These are phyloP conservation scores for Aurelia aurita DNA, from an alignment of 30 jellyfish, hydroid and myxozoan species.

Conservation along the genomic window DNA sequence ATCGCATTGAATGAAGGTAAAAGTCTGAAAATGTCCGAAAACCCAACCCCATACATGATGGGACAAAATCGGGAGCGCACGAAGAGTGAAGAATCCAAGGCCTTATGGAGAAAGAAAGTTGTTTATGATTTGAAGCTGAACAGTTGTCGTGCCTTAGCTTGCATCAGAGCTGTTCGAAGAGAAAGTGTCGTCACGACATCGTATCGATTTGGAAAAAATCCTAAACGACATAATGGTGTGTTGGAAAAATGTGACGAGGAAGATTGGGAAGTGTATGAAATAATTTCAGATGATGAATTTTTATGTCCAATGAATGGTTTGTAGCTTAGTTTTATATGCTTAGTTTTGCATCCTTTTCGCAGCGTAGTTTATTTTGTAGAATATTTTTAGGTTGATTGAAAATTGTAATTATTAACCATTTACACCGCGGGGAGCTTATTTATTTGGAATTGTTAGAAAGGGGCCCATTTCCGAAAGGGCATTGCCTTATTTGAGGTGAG, in stretches of 20 bases:
- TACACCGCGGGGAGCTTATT: no score
- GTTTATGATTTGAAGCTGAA: conserved; percentile 67
- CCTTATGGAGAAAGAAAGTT: conserved; percentile 62
- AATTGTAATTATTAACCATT: no score
- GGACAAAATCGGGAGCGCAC: neutral
- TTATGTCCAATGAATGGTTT: neutral
- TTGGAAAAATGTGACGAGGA: conserved; percentile 47
- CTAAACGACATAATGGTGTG: conserved; percentile 36
- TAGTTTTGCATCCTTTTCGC: no score
- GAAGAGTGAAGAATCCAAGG: neutral
- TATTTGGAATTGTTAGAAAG: no score
- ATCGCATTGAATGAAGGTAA: conserved; percentile 39
- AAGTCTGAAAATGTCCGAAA: conserved; percentile 14
- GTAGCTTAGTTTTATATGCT: neutral
- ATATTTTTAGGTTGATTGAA: no score
- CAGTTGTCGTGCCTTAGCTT: conserved; percentile 49
- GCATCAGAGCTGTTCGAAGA: conserved; percentile 50
- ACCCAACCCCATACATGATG: neutral
- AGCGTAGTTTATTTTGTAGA: no score
- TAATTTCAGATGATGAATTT: conserved; percentile 75
- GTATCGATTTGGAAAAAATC: conserved; percentile 19
- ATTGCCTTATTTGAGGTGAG: no score
- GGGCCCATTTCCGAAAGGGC: no score
- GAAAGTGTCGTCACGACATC: conserved; percentile 29
- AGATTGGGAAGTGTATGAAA: conserved; percentile 76